Evolutionary conservation across 2,888 invertebrate genomes (phyloP).

Genomic region (Portevinia maculata): DNA sequence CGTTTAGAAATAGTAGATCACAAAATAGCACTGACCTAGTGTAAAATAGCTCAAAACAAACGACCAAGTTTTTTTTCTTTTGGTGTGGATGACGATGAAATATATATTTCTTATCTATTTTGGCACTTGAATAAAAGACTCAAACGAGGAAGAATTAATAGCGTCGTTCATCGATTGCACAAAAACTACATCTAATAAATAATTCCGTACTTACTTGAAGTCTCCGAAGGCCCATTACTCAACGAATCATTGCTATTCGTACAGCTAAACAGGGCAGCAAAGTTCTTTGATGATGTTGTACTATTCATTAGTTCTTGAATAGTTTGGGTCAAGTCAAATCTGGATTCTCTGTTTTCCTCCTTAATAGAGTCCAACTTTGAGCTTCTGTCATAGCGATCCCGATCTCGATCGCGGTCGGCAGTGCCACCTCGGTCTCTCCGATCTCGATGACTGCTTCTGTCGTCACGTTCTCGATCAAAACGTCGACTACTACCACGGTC

Average conservation of each 20-base stretch:
- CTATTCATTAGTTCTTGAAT: slow-evolving; percentile 82
- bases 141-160: too few relatives aligned
- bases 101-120: too few relatives aligned
- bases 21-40: too few relatives aligned
- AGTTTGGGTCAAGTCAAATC: slow-evolving; percentile 81
- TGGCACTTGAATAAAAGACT: too few relatives aligned
- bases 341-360: slow-evolving; percentile 78
- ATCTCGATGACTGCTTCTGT: slow-evolving; percentile 81
- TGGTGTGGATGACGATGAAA: too few relatives aligned
- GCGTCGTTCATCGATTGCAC: too few relatives aligned
- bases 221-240: slow-evolving; percentile 80
- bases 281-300: slow-evolving; percentile 80
- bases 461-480: slow-evolving; percentile 84
- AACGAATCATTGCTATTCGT: slow-evolving; percentile 82
- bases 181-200: too few relatives aligned
- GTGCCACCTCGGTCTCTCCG: slow-evolving; percentile 79
- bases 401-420: slow-evolving; percentile 52
- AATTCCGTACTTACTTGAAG: slow-evolving; percentile 64
- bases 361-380: slow-evolving; percentile 78
- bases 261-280: slow-evolving; percentile 81
- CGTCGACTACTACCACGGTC: slow-evolving; percentile 83
- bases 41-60: too few relatives aligned
- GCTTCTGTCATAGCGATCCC: slow-evolving; percentile 75
- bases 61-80: too few relatives aligned
- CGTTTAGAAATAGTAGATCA: too few relatives aligned